These are phyloP conservation scores for Alcedo atthis DNA, from an alignment of 2,797 vertebrate species.

Conservation along the genomic window DNA sequence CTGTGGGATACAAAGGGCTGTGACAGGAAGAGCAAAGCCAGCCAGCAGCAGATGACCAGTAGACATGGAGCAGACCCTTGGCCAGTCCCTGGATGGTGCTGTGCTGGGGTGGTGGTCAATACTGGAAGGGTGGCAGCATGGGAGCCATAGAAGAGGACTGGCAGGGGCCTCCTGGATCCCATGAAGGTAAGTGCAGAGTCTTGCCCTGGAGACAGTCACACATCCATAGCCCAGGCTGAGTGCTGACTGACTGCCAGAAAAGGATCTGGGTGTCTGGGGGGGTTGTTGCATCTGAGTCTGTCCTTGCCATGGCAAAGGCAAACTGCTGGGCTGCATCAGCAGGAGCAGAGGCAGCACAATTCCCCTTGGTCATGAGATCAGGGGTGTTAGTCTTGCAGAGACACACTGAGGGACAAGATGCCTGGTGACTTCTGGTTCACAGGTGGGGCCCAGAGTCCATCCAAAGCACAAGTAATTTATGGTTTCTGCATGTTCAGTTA, in stretches of 20 bases:
- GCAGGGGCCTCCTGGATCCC: neutral
- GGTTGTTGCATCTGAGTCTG: neutral
- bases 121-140: too few species aligned
- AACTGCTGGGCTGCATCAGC: neutral
- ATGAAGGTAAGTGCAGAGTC: too few species aligned
- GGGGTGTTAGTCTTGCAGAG: neutral
- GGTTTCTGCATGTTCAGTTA: neutral
- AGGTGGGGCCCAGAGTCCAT: neutral
- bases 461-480: neutral
- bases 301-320: neutral
- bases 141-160: neutral
- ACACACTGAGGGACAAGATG: neutral
- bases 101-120: neutral
- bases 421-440: neutral
- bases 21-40: neutral
- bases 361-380: rapidly evolving
- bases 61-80: neutral
- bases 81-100: too few species aligned
- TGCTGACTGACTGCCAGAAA: neutral
- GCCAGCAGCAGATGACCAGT: neutral
- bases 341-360: neutral
- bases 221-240: neutral
- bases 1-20: neutral
- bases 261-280: too few species aligned
- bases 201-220: neutral